Evolutionary conservation across 2,888 invertebrate genomes (phyloP).

Genomic region (Conchocele bisecta): DNA sequence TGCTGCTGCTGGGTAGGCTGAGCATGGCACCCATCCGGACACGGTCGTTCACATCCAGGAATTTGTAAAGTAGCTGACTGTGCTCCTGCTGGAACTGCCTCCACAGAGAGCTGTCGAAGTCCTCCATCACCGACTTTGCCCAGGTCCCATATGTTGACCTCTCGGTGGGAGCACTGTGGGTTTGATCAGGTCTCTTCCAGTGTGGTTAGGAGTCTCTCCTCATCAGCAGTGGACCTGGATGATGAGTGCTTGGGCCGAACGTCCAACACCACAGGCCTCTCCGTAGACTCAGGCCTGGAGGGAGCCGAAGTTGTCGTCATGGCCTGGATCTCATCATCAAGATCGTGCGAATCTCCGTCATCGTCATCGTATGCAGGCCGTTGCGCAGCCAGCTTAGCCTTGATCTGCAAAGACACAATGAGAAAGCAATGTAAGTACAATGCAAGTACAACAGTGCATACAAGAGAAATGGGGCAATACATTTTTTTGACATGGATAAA

Average conservation of each 20-base stretch:
- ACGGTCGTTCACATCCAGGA: too few relatives aligned
- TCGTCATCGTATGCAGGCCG: conserved; percentile 1
- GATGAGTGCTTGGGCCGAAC: conserved; percentile 8
- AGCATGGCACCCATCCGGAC: too few relatives aligned
- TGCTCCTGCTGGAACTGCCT: conserved; percentile 31
- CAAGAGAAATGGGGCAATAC: too few relatives aligned
- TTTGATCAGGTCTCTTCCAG: conserved; percentile 6
- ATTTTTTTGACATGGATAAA: too few relatives aligned
- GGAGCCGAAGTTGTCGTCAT: not conserved
- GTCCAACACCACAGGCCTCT: conserved; percentile 8
- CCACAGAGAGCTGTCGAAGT: conserved; percentile 35
- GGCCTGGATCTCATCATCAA: conserved; percentile 4
- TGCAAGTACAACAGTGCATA: not conserved
- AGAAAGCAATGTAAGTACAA: conserved; percentile 9
- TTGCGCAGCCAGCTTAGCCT: conserved; percentile 13
- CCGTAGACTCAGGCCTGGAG: too few relatives aligned
- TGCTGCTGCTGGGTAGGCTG: conserved; percentile 2
- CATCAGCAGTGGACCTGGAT: conserved; percentile 4
- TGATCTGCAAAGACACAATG: conserved; percentile 14
- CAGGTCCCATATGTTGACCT: conserved; percentile 27
- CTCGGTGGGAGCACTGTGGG: conserved; percentile 12
- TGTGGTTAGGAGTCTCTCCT: not conserved
- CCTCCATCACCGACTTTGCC: conserved; percentile 36
- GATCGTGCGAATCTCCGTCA: conserved; percentile 1
- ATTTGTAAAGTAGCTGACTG: conserved; percentile 31